Evolutionary conservation across 53 echinoderm and acorn worm genomes (phyloP), one percentile per base, ranked within the genome.

Genomic region (Mesocentrotus franciscanus): DNA sequence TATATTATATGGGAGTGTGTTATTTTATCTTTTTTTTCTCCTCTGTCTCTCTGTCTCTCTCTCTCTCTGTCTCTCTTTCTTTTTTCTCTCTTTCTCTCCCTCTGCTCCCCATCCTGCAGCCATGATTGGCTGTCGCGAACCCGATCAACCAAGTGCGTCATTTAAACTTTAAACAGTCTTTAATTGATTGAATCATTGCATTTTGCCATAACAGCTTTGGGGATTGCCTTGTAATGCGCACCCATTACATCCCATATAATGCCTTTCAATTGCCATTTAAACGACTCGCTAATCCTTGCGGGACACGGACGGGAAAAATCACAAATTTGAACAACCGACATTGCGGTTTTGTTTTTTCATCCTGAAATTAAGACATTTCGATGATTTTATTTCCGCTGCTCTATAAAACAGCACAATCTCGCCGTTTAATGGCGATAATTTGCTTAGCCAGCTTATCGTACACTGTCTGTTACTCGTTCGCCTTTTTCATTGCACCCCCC

Each of bases 231-330:
- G 95, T 94, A 94, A 94, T 94, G 14, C 66, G 85, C 29, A 94
- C 95, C 87, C 32, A 94, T 94, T 94, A 94, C 95, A 94, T 36
- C 66, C 87, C 95, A 61, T 62, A 68, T 94, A 94, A 94, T 94
- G 71, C 39, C 95, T 94, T 87, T 94, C 95, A 94, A 94, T 94
- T 94, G 95, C 85, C 95, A 94, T 94, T 94, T 94, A 85, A 94
- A 94, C 95, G 66, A 85, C 95, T 61, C 39, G 56, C 64, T 92
- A 60, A 57, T 93, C 83, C 81, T 81, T 59, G 14, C 56, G 81
- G 81, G 79, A 61, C 17, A 93, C 83, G 58, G 26, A 57, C 22
- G 92, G n/a, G 84, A 94, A 55, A 94, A 94, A 39, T 85, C 95
- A 64, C 95, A 83, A 93, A 93, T 81, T 81, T 39, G 34, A 81